Base-by-base conservation (phyloP, 2,113 vertebrate genomes). In the Tautogolabrus adspersus region DNA sequence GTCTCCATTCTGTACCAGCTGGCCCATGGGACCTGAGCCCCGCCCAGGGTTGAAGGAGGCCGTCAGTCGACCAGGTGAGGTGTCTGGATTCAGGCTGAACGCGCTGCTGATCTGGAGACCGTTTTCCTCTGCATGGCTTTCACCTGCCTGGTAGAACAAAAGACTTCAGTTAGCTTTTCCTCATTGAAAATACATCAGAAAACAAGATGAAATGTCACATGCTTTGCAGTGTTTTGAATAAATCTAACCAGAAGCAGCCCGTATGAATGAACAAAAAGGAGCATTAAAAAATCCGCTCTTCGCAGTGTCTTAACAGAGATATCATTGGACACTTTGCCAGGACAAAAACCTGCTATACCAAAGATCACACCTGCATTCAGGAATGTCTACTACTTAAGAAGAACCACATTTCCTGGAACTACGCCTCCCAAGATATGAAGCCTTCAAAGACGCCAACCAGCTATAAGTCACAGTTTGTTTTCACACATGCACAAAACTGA, bases 1-100 rank as follows among this genome's bases (percentile, higher is more conserved):
- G 91, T 98, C 98, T 89, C 98, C 98, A 70, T 99, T 98, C 93
- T 98, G 97, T 86, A 97, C 96, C 42, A 96, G 95, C 89, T 97
- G 96, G 79, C 95, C 95, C 89, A 95, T 71, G 81, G 95, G 94
- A 10, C 87, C 95, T 67, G 82, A 85, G 62, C 97, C 95, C 80
- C 96, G 96, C 92, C 97, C 97, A 34, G 97, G 97, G 94, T 99
- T 98, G 93, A 98, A 99, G 91, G 97, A 96, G 74, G 92, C 61
- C 2, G 91, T 91, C 1, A 85, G 81, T 77, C 83, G 85, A 74
- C 72, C 65, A 49, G 89, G 80, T 57, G 90, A 89, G 51, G 87
- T 82, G 56, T 95, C 95, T 0, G 92, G 87, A 88, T 96, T 98
- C 91, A 96, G 94, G 94, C 95, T 97, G 94, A 98, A 98, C 60